Evolutionary conservation across 2,797 vertebrate genomes (phyloP).

Genomic region (Pachyuromys duprasi): DNA sequence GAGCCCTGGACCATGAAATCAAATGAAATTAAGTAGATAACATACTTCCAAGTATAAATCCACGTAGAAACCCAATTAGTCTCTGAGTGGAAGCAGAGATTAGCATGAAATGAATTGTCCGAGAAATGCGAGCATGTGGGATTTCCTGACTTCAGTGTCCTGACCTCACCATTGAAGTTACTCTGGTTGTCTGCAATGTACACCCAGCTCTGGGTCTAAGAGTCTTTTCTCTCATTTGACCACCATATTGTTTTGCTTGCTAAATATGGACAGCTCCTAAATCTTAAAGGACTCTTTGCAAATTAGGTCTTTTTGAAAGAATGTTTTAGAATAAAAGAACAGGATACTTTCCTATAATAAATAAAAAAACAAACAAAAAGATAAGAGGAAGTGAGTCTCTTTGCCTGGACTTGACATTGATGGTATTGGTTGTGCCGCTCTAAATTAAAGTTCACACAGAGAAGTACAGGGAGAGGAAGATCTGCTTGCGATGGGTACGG

Average conservation of each 20-base stretch:
- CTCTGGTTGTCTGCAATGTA: not conserved
- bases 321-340: not conserved
- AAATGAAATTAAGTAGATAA: conserved; percentile 54
- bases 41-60: not conserved
- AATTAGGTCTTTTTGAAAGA: not conserved
- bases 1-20: not conserved
- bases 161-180: not conserved
- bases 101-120: not conserved
- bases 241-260: conserved; percentile 8
- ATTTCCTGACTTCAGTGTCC: not conserved
- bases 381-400: not conserved
- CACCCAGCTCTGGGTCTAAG: not conserved
- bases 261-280: not conserved
- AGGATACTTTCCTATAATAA: not conserved
- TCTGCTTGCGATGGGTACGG: not conserved
- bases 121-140: not conserved
- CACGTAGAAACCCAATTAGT: not conserved
- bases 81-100: not conserved
- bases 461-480: not conserved
- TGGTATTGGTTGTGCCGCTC: not conserved
- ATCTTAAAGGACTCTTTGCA: conserved; percentile 19
- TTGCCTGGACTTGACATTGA: not conserved
- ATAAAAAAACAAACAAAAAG: not conserved
- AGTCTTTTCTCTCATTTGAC: not conserved
- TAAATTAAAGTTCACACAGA: not conserved